phyloP scores from a whole-genome alignment of 2,797 vertebrate genomes.

The Parambassis ranga region DNA sequence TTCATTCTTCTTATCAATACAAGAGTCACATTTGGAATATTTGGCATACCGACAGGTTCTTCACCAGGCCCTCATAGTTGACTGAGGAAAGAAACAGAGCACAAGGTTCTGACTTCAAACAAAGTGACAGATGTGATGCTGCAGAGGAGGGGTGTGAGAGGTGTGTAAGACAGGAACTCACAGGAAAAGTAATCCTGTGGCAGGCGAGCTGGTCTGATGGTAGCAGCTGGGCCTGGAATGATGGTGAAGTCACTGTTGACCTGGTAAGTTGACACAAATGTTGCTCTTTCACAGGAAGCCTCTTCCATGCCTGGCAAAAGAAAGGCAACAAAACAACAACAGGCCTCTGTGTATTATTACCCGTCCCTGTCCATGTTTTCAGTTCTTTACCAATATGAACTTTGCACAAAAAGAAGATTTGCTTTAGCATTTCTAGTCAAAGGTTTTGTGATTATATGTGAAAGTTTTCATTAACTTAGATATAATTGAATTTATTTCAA shows the following conservation, averaged over 20 bases:
- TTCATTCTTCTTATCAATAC: slow-evolving; percentile 55
- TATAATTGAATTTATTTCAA: no score
- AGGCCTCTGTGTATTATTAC: no score
- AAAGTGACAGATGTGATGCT: neutral
- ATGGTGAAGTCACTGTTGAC: slow-evolving; percentile 80
- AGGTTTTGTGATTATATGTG: no score
- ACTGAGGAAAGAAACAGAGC: slow-evolving; percentile 82
- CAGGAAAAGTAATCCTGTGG: slow-evolving; percentile 87
- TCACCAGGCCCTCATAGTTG: slow-evolving; percentile 90
- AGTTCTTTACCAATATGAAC: no score
- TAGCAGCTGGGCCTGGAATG: slow-evolving; percentile 87
- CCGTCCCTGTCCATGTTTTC: no score
- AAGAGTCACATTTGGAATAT: slow-evolving; percentile 53
- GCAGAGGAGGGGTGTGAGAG: neutral
- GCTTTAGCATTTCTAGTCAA: no score
- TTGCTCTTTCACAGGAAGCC: slow-evolving; percentile 81
- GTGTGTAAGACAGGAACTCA: slow-evolving; percentile 71
- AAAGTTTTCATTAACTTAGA: no score
- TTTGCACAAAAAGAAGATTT: no score
- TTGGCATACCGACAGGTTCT: slow-evolving; percentile 92
- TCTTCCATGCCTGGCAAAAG: slow-evolving; percentile 89
- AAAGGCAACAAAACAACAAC: neutral
- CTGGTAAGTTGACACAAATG: slow-evolving; percentile 84
- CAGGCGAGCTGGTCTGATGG: slow-evolving; percentile 82
- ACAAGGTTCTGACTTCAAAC: neutral